These are phyloP conservation scores for Pantala flavescens DNA, from an alignment of 1,140 invertebrate genomes.

Conservation along the genomic window DNA sequence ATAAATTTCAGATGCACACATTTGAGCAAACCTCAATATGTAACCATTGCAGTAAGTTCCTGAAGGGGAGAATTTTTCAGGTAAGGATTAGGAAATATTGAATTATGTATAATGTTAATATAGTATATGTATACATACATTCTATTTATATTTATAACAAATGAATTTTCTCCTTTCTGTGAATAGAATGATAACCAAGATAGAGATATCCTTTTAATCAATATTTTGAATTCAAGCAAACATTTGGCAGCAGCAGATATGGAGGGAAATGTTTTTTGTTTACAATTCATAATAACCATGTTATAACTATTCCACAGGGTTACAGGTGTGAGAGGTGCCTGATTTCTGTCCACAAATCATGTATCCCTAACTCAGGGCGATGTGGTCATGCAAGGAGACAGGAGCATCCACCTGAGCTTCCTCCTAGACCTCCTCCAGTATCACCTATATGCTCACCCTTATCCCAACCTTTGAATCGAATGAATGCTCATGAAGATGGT, in stretches of 20 bases:
- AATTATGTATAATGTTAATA: conserved; percentile 21
- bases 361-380: conserved; percentile 59
- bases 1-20: conserved; percentile 78
- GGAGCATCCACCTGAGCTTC: conserved; percentile 39
- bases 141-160: conserved; percentile 23
- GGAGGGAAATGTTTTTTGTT: too few species aligned
- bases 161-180: too few species aligned
- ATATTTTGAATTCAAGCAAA: too few species aligned
- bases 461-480: neutral
- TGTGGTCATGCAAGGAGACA: conserved; percentile 43
- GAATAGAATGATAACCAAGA: too few species aligned
- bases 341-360: conserved; percentile 63
- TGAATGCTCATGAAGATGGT: neutral
- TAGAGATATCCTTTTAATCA: too few species aligned
- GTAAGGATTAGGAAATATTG: too few species aligned
- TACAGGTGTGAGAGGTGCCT: conserved; percentile 65
- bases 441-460: conserved; percentile 23
- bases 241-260: too few species aligned
- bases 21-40: conserved; percentile 74
- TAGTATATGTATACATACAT: conserved; percentile 23
- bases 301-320: conserved; percentile 42
- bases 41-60: conserved; percentile 71
- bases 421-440: conserved; percentile 40
- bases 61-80: conserved; percentile 81
- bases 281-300: too few species aligned